Conservation (phyloP, 2,113 vertebrate species). For the Hylia prasina region DNA sequence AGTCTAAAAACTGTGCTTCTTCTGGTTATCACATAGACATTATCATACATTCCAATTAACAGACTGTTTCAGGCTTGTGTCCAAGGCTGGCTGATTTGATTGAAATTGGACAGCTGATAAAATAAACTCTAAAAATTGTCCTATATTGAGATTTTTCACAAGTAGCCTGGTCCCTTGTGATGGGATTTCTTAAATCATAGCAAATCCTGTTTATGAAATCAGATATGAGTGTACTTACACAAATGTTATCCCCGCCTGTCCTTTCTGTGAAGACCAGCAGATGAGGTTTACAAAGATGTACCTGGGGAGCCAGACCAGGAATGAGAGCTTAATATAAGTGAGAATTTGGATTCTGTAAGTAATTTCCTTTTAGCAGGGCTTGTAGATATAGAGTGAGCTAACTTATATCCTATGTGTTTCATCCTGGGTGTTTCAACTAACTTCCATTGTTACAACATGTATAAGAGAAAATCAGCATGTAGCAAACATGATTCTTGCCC, state of each 20-base stretch:
- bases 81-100: background rate
- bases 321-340: background rate
- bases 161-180: background rate
- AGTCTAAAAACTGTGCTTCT: background rate
- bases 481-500: background rate
- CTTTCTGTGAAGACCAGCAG: background rate
- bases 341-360: background rate
- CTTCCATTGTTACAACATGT: background rate
- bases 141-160: background rate
- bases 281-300: background rate
- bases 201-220: background rate
- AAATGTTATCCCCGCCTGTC: background rate
- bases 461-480: background rate
- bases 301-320: background rate
- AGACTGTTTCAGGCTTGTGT: background rate
- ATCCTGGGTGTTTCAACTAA: background rate
- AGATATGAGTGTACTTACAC: background rate
- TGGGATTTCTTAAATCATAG: background rate
- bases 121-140: background rate
- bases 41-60: background rate
- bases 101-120: background rate
- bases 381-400: background rate
- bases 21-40: background rate
- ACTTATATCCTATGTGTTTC: background rate
- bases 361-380: background rate